Evolutionary conservation across 2,888 invertebrate species (phyloP).

Genomic region (Teinopalpus imperialis): DNA sequence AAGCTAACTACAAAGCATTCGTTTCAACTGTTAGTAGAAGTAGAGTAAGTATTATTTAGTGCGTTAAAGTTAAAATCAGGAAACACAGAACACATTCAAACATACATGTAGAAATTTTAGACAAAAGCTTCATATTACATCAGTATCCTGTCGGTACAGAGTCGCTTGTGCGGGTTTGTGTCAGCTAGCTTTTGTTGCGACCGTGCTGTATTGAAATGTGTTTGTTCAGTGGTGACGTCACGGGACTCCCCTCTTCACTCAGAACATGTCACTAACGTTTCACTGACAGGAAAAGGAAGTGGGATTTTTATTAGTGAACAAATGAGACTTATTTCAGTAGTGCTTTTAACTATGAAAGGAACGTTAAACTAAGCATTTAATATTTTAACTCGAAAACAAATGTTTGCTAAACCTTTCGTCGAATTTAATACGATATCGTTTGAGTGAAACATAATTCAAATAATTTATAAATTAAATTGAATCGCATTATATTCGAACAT

Average conservation of each 20-base stretch:
- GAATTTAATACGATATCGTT: no score
- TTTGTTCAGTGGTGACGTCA: slow-evolving; percentile 18
- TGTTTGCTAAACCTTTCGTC: no score
- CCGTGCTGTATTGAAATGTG: slow-evolving; percentile 7
- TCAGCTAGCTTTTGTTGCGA: slow-evolving; percentile 11
- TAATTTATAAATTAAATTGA: no score
- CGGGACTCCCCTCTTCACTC: slow-evolving; percentile 5
- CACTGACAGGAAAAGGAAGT: slow-evolving; percentile 20
- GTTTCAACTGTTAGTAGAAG: no score
- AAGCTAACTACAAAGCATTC: no score
- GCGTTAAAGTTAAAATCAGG: not conserved
- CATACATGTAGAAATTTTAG: not conserved
- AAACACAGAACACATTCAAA: no score
- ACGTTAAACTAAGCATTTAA: slow-evolving; percentile 1
- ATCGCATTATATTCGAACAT: no score
- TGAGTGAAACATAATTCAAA: no score
- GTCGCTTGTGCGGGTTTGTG: slow-evolving; percentile 3
- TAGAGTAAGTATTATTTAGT: no score
- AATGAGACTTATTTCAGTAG: slow-evolving; percentile 1
- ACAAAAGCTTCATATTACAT: slow-evolving; percentile 3
- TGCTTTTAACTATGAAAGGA: slow-evolving; percentile 2
- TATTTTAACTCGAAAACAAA: slow-evolving; percentile 1
- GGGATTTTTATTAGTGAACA: slow-evolving; percentile 17
- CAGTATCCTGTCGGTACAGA: slow-evolving; percentile 3
- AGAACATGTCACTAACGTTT: not conserved